These are phyloP conservation scores for Leptobrachium ailaonicum DNA, from an alignment of 2,113 vertebrate genomes.

Conservation along the genomic window DNA sequence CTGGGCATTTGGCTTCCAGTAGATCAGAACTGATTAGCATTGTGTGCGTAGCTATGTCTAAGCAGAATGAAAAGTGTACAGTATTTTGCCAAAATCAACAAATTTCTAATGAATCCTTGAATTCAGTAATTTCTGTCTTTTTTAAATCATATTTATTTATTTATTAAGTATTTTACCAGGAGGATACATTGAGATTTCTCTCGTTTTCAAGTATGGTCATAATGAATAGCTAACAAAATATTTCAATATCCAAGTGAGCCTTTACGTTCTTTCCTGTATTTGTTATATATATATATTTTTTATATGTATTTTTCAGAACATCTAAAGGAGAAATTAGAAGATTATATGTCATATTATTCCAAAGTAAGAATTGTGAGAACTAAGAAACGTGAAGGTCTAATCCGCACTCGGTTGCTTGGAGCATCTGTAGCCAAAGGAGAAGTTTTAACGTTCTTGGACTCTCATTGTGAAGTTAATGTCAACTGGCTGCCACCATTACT, in stretches of 20 bases:
- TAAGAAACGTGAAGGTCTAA: constrained; percentile 84
- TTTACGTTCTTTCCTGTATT: constrained; percentile 16
- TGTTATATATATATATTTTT: background rate
- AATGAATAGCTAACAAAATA: constrained; percentile 23
- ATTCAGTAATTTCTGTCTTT: constrained; percentile 33
- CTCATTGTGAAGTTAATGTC: constrained; percentile 89
- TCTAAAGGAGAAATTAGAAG: constrained; percentile 79
- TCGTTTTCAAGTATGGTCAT: background rate
- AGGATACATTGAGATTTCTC: no score
- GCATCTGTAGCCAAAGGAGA: constrained; percentile 83
- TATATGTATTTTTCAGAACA: constrained; percentile 70
- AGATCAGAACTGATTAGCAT: constrained; percentile 32
- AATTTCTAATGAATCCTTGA: constrained; percentile 9
- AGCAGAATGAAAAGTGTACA: constrained; percentile 32
- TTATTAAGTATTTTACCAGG: no score
- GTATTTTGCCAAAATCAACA: constrained; percentile 50
- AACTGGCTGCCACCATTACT: constrained; percentile 88
- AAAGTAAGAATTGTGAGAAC: constrained; percentile 86
- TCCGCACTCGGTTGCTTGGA: constrained; percentile 82
- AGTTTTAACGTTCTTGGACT: constrained; percentile 85
- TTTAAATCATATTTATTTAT: constrained; percentile 24
- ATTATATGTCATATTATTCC: constrained; percentile 81
- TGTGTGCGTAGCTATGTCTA: constrained; percentile 47
- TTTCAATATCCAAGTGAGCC: background rate
- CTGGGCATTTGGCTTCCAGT: constrained; percentile 50